Conservation (phyloP, 2,888 invertebrate species). For the Cetonia aurata region DNA sequence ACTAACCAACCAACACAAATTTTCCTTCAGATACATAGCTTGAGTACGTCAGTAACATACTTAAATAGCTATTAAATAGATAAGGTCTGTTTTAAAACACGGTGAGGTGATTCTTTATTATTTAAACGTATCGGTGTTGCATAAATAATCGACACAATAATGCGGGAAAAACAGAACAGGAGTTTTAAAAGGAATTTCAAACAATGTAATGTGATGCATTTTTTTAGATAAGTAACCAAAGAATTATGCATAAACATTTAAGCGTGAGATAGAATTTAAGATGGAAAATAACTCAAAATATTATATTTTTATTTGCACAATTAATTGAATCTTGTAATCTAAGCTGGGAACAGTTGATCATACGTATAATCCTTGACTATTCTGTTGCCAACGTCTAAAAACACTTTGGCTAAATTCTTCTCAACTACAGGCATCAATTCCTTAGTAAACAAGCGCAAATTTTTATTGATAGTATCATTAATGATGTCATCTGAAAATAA, state of each 20-base stretch:
- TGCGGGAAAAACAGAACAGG: background rate
- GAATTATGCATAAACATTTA: too few relatives aligned
- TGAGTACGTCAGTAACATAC: background rate
- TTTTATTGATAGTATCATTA: slow-evolving; percentile 71
- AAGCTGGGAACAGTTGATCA: slow-evolving; percentile 68
- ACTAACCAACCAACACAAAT: background rate
- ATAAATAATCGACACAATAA: background rate
- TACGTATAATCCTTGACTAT: slow-evolving; percentile 68
- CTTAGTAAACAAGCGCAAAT: slow-evolving; percentile 68
- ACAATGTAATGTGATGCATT: slow-evolving; percentile 1
- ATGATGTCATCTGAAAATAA: slow-evolving; percentile 67
- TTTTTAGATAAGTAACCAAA: background rate
- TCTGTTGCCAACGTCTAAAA: slow-evolving; percentile 67
- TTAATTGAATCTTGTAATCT: slow-evolving; percentile 27
- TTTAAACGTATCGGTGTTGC: background rate
- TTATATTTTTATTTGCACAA: background rate
- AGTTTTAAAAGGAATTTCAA: background rate
- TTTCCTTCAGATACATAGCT: background rate
- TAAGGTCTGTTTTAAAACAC: background rate
- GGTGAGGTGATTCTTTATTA: background rate
- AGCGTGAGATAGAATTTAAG: too few relatives aligned
- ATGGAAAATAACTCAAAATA: too few relatives aligned
- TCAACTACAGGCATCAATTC: slow-evolving; percentile 71
- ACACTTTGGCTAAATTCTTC: slow-evolving; percentile 65
- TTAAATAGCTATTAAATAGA: background rate